phyloP scores from a whole-genome alignment of 2,888 invertebrate genomes.

The Dasysyrphus tricinctus region DNA sequence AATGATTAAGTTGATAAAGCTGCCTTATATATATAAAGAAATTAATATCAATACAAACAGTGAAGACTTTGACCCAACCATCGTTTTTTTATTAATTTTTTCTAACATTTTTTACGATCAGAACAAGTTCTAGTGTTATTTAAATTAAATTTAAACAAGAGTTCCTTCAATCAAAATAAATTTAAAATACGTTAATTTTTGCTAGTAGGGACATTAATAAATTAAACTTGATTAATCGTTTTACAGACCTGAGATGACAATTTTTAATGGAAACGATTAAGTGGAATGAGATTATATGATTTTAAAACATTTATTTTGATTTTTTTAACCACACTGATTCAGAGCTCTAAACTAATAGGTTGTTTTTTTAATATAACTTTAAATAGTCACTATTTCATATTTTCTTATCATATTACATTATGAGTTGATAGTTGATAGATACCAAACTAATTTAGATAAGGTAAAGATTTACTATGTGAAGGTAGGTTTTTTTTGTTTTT shows the following conservation, averaged over 20 bases:
- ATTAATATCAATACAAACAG: too few relatives aligned
- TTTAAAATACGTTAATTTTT: background rate
- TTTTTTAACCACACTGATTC: background rate
- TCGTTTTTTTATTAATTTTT: background rate
- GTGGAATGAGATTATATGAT: constrained; percentile 1
- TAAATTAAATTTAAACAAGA: background rate
- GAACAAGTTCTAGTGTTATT: background rate
- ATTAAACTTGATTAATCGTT: constrained; percentile 13
- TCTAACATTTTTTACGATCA: background rate
- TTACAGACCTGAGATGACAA: background rate
- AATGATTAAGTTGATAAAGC: too few relatives aligned
- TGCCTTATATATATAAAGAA: too few relatives aligned
- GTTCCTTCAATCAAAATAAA: background rate
- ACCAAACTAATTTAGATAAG: too few relatives aligned
- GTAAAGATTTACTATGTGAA: too few relatives aligned
- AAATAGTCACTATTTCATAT: too few relatives aligned
- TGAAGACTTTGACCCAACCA: background rate
- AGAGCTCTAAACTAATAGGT: background rate
- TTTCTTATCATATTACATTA: too few relatives aligned
- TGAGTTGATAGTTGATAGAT: too few relatives aligned
- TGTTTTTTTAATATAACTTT: too few relatives aligned
- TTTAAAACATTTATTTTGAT: background rate
- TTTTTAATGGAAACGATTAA: constrained; percentile 7
- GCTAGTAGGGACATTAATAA: background rate
- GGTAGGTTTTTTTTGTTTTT: too few relatives aligned